Evolutionary conservation across 92 coral and sea anemone species (phyloP), one percentile per base, ranked within the genome.

Genomic region (Porites lobata): DNA sequence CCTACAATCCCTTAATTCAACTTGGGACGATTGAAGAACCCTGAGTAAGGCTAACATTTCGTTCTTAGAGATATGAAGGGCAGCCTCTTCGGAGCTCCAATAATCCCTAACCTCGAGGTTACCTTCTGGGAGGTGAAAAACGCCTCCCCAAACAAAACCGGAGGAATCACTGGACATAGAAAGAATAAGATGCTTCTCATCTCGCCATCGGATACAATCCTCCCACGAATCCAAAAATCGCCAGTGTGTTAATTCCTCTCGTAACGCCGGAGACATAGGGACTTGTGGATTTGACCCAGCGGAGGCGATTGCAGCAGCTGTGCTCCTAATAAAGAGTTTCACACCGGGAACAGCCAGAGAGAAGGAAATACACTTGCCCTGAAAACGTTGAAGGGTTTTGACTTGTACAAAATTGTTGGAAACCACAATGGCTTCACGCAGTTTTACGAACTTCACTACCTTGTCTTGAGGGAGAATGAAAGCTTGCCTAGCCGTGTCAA

Each of bases 361-460:
- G 76, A 83, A 74, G 19, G 87, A 83, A 22, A 83, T 50, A 56
- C 87, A 83, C 75, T 62, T 85, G 65, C 84, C 89, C 59, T 85
- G 89, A 21, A 75, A 76, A 13, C 84, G 75, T 52, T 86, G 85
- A 11, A 86, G 66, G 22, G 84, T 17, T 76, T 58, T 84, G 17
- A 82, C 66, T 43, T 19, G 56, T 9, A 64, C 82, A 17, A 17
- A 12, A 38, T 51, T 12, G 9, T 71, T 43, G 3, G 15, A 22
- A 15, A 14, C 24, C 13, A 80, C 20, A 32, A 87, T 70, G 21
- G 14, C 32, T 57, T 87, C 91, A 3, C 86, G 64, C 2, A 87
- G 86, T 38, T 52, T 29, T 3, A 78, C 79, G 22, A 79, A 87
- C 29, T 50, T 71, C 67, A 29, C 66, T 12, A 65, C 52, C 63